phyloP scores from a whole-genome alignment of 1,140 invertebrate genomes.

The Nasonia longicornis region DNA sequence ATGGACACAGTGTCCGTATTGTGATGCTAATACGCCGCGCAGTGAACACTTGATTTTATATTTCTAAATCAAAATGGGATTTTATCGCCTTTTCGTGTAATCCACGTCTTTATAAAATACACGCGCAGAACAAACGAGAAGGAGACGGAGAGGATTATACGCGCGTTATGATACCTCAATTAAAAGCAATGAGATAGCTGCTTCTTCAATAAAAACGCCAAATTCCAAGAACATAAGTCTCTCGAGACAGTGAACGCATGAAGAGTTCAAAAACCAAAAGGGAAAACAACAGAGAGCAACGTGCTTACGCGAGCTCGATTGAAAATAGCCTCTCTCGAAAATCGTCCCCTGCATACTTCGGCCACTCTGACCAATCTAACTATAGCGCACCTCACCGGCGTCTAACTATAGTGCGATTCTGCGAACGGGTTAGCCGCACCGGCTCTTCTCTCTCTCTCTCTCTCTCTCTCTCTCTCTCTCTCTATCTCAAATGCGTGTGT shows the following conservation, averaged over 20 bases:
- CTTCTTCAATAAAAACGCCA: background rate
- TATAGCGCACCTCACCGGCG: conserved; percentile 8
- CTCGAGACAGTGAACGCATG: too few species aligned
- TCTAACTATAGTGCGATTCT: conserved; percentile 42
- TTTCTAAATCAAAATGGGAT: background rate
- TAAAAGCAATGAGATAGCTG: background rate
- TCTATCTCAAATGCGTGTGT: too few species aligned
- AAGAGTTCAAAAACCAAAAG: background rate
- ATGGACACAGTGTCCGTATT: background rate
- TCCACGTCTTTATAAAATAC: too few species aligned
- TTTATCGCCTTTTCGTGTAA: too few species aligned
- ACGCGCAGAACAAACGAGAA: too few species aligned
- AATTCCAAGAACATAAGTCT: background rate
- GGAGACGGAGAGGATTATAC: too few species aligned
- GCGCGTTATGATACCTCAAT: background rate
- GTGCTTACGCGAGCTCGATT: background rate
- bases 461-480: background rate
- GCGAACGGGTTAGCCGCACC: conserved; percentile 23
- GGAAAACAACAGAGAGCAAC: background rate
- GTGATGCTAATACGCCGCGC: conserved; percentile 1
- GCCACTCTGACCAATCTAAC: conserved; percentile 24
- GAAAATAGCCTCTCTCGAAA: conserved; percentile 36
- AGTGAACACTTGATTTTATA: background rate
- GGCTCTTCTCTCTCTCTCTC: background rate
- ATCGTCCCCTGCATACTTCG: conserved; percentile 34